Evolutionary conservation across 2,888 invertebrate species (phyloP).

Genomic region (Cheilosia soror): DNA sequence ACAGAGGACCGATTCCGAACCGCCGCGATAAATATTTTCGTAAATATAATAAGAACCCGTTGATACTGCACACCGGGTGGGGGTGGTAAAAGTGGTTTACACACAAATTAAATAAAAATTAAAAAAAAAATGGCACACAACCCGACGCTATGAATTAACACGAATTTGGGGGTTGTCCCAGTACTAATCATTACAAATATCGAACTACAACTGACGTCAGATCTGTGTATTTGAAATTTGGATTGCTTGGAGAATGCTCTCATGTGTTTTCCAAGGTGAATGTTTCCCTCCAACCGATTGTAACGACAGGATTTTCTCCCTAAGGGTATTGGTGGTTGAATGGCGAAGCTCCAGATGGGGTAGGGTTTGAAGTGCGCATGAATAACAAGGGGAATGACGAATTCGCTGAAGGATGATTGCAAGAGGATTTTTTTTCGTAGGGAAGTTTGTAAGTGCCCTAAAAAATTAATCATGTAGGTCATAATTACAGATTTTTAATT

Average conservation of each 20-base stretch:
- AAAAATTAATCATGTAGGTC: slow-evolving; percentile 66
- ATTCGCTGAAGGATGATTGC: not conserved
- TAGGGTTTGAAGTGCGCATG: slow-evolving; percentile 33
- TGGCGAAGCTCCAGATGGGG: slow-evolving; percentile 14
- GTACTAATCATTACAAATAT: slow-evolving; percentile 84
- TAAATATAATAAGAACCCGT: slow-evolving; percentile 4
- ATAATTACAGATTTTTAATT: slow-evolving; percentile 67
- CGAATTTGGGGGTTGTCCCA: slow-evolving; percentile 77
- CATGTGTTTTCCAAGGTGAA: slow-evolving; percentile 34
- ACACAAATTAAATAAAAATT: slow-evolving; percentile 60
- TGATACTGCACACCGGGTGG: slow-evolving; percentile 4
- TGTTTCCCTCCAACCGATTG: slow-evolving; percentile 44
- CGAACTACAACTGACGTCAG: slow-evolving; percentile 83
- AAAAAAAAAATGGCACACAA: slow-evolving; percentile 54
- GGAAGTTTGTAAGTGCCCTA: slow-evolving; percentile 30
- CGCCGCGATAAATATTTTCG: slow-evolving; percentile 21
- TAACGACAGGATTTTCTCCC: slow-evolving; percentile 44
- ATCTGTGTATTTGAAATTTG: slow-evolving; percentile 73
- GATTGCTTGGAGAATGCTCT: slow-evolving; percentile 51
- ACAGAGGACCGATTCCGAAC: slow-evolving; percentile 2
- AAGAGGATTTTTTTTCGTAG: slow-evolving; percentile 1
- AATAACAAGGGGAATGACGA: slow-evolving; percentile 2
- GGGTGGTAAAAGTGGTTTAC: slow-evolving; percentile 23
- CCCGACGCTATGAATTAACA: slow-evolving; percentile 54
- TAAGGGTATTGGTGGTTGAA: not conserved